phyloP scores from a whole-genome alignment of 2,113 vertebrate genomes.

The Myrmecobius fasciatus region DNA sequence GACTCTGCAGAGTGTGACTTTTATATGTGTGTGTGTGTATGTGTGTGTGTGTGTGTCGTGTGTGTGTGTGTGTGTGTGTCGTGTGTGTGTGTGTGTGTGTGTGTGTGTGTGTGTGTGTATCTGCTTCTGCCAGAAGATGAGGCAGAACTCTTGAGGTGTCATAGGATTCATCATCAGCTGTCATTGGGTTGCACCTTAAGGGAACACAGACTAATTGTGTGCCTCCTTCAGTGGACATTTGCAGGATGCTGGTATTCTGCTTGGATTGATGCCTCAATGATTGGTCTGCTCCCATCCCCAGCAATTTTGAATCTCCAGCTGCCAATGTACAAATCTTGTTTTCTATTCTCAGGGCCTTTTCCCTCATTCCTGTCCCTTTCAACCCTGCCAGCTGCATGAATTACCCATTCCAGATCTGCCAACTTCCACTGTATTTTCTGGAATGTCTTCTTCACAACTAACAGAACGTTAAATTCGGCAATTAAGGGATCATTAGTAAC shows the following conservation, averaged over 20 bases:
- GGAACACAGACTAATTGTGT: neutral
- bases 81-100: too few species aligned
- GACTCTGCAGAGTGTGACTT: neutral
- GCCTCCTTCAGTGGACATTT: neutral
- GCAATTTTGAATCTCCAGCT: neutral
- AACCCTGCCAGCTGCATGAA: neutral
- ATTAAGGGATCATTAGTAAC: neutral
- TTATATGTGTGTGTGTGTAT: too few species aligned
- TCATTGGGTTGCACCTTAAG: neutral
- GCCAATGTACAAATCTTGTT: neutral
- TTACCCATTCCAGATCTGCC: neutral
- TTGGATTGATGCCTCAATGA: neutral
- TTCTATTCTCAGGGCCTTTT: neutral
- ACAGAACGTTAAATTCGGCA: neutral
- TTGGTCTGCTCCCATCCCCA: neutral
- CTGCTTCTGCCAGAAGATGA: neutral
- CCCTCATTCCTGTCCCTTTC: neutral
- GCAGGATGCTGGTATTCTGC: neutral
- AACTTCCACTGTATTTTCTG: neutral
- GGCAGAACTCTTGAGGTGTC: neutral
- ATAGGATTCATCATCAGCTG: too few species aligned
- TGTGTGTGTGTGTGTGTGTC: too few species aligned
- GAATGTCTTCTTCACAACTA: neutral
- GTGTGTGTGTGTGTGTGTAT: too few species aligned
- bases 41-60: too few species aligned